These are phyloP conservation scores for Platichthys flesus DNA, from an alignment of 2,113 vertebrate species.

Conservation along the genomic window DNA sequence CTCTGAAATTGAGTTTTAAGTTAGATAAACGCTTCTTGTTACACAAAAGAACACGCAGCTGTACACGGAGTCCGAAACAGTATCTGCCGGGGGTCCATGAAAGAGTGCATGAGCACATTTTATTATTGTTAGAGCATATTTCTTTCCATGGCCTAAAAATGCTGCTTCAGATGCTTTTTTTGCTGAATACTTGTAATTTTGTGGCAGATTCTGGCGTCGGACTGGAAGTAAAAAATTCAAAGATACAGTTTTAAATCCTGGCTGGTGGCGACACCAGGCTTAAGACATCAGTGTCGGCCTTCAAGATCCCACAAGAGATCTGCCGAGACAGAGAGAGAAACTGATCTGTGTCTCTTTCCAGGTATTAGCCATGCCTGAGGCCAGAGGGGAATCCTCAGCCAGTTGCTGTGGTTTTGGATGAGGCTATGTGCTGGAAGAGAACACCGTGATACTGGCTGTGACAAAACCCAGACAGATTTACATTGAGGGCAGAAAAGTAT, in stretches of 20 bases:
- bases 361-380: conserved; percentile 63
- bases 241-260: conserved; percentile 40
- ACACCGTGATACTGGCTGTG: conserved; percentile 39
- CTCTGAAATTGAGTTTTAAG: too few relatives aligned
- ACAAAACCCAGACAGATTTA: conserved; percentile 55
- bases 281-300: conserved; percentile 47
- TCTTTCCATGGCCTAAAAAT: conserved; percentile 9
- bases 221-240: conserved; percentile 32
- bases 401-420: conserved; percentile 67
- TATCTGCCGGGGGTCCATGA: neutral
- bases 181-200: conserved; percentile 23
- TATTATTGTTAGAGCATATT: neutral
- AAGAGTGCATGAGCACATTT: neutral
- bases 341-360: conserved; percentile 60
- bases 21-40: neutral
- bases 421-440: conserved; percentile 61
- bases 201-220: conserved; percentile 37
- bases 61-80: too few relatives aligned
- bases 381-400: conserved; percentile 66
- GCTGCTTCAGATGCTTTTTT: conserved; percentile 33
- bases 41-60: too few relatives aligned
- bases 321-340: conserved; percentile 54
- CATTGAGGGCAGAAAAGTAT: conserved; percentile 49
- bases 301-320: conserved; percentile 55
- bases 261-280: conserved; percentile 11